Conservation (phyloP, 2,888 invertebrate genomes). For the Achlya flavicornis region DNA sequence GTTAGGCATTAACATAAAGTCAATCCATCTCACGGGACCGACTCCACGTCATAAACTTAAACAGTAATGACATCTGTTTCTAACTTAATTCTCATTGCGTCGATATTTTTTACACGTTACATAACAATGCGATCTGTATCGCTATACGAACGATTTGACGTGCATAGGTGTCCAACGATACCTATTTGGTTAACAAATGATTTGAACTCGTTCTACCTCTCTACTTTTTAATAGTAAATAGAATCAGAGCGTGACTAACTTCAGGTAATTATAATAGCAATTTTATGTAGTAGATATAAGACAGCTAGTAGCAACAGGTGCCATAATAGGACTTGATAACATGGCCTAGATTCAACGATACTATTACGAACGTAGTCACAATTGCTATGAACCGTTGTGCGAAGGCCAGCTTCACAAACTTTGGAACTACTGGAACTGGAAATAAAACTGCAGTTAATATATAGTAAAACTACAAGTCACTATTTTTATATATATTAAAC, state of each 20-base stretch:
- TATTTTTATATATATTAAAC: conserved; percentile 24
- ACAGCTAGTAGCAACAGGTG: conserved; percentile 38
- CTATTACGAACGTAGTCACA: conserved; percentile 18
- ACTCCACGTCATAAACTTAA: not conserved
- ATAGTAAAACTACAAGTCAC: not conserved
- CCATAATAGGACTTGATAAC: conserved; percentile 45
- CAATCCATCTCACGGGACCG: too few relatives aligned
- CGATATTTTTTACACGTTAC: conserved; percentile 9
- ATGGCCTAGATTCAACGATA: conserved; percentile 56
- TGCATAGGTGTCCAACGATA: conserved; percentile 16
- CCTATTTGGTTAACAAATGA: conserved; percentile 42
- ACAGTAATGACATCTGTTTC: not conserved
- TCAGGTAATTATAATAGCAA: conserved; percentile 32
- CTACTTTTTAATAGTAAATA: conserved; percentile 12
- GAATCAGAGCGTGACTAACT: conserved; percentile 33
- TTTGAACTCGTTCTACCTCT: conserved; percentile 37
- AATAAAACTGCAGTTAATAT: not conserved
- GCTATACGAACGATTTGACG: conserved; percentile 5
- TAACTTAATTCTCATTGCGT: conserved; percentile 5
- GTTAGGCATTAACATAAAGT: too few relatives aligned
- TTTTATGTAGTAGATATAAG: conserved; percentile 17
- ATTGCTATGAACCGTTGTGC: conserved; percentile 6
- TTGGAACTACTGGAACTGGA: not conserved
- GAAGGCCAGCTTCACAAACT: conserved; percentile 1
- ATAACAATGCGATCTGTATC: conserved; percentile 8